Evolutionary conservation across 2,797 vertebrate genomes (phyloP), one percentile per base, ranked within the genome.

Genomic region (Malacoraja senta): DNA sequence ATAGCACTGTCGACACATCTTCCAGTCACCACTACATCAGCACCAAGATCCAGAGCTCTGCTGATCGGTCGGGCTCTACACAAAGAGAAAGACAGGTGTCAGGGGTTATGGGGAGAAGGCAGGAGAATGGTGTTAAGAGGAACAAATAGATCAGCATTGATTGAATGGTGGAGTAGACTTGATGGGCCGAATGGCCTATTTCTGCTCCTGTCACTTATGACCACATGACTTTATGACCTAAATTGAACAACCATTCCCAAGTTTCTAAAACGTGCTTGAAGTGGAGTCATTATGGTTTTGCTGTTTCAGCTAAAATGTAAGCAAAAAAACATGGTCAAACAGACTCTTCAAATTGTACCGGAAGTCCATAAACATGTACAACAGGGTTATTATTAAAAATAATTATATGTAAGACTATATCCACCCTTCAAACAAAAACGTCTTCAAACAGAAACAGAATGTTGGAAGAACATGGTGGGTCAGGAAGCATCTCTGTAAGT

Each of bases 1-100:
- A 98, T 94, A 0, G 97, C 97, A 1, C 98, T 98, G 95, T 98
- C 97, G 94, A 98, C 97, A 1, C 97, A 98, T 93, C 97, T 95
- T 7, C 97, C 97, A 0, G 97, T 98, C 71, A 98, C 96, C 91
- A 98, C 97, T 63, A 98, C 95, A 94, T 98, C 97, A 0, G 98
- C 98, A 1, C 98, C 97, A 0, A 97, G 97, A 71, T 98, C 98
- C 94, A 98, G 95, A 94, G 97, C 98, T 65, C 96, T 96, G 93
- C 96, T 97, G 93, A 98, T 97, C 0, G 97, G 97, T 71, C 94
- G 94, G n/a, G 97, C 97, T 0, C 98, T 98, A 94, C 61, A 29
- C 32, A 93, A 93, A 81, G 2, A 86, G 17, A 93, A 80, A n/a
- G 68, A 24, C 3, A 92, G 44, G 44, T 53, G 44, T 4, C 44